Base-by-base conservation (phyloP, 2,888 invertebrate genomes). In the Ametastegia equiseti region DNA sequence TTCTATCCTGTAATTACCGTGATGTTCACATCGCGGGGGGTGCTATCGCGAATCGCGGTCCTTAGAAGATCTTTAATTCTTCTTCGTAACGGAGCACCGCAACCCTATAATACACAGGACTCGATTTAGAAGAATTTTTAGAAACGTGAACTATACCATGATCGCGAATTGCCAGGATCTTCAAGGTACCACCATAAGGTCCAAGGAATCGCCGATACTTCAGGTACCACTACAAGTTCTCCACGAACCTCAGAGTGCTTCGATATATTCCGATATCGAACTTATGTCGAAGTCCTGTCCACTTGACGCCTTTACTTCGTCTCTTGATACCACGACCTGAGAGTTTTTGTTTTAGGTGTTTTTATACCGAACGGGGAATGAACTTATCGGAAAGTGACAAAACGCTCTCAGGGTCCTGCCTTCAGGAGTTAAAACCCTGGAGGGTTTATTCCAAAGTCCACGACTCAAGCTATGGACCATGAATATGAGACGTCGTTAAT, bases 401-500 rank as follows among this genome's bases (percentile, higher is more conserved):
- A 78, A 78, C 78, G 78, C 78, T 78, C 23, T 78, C 78, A 78
- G 45, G 47, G 30, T 42, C 42, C 36, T 42, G 42, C 36, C 27
- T n/a, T 9, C 27, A 23, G 33, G 78, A 75, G 39, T 78, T 78
- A 60, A 78, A 78, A 63, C 78, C 33, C 60, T n/a, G n/a, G n/a
- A 11, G 19, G 47, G 71, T n/a, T 47, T 27, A 13, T 33, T 39
- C 47, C 47, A n/a, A 15, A 30, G 27, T 19, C 42, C 23, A 36
- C 19, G 42, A 42, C 54, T 57, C 6, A n/a, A n/a, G 36, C 36
- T 13, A n/a, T 7, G 42, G 13, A n/a, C 27, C 42, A 39, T 39
- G 60, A 78, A 78, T 78, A 60, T 78, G 78, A 78, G 45, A 78
- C 57, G 60, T 78, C 78, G 78, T 78, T 78, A 57, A 60, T 78